Evolutionary conservation across 2,113 vertebrate species (phyloP).

Genomic region (Macaca fascicularis): DNA sequence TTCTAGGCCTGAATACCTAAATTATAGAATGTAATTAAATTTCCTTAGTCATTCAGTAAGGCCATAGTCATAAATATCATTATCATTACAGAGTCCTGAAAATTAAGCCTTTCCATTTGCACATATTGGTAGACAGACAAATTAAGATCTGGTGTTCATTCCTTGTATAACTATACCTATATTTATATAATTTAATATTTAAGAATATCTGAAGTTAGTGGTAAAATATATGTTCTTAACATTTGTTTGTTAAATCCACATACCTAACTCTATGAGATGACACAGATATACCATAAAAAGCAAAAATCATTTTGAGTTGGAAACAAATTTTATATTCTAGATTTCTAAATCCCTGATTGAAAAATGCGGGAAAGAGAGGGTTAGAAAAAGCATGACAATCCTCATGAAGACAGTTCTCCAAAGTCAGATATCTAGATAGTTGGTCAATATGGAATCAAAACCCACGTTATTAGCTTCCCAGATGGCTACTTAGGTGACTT

Average conservation of each 20-base stretch:
- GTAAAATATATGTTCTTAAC: background rate
- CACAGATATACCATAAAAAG: background rate
- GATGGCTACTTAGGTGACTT: background rate
- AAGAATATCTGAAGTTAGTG: background rate
- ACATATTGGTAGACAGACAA: background rate
- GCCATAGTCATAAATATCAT: background rate
- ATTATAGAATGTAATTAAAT: slow-evolving; percentile 23
- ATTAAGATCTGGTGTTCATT: background rate
- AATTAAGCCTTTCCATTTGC: background rate
- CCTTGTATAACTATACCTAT: background rate
- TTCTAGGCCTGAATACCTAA: background rate
- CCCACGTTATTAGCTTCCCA: background rate
- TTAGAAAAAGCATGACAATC: background rate
- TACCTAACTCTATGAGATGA: background rate
- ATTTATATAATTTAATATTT: background rate
- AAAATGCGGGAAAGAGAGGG: background rate
- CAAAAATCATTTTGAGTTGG: background rate
- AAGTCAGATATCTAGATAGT: background rate
- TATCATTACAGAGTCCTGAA: background rate
- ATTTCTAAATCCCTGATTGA: background rate
- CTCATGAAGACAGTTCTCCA: background rate
- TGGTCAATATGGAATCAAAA: background rate
- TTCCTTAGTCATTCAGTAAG: background rate
- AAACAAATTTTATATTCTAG: background rate
- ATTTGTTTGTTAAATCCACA: background rate